Percentiles rank a stretch among this genome's conserved stretches.
These are phyloP conservation scores for Dyspetes luteomarginatus DNA, from an alignment of 2,888 invertebrate genomes.

Conservation along the genomic window DNA sequence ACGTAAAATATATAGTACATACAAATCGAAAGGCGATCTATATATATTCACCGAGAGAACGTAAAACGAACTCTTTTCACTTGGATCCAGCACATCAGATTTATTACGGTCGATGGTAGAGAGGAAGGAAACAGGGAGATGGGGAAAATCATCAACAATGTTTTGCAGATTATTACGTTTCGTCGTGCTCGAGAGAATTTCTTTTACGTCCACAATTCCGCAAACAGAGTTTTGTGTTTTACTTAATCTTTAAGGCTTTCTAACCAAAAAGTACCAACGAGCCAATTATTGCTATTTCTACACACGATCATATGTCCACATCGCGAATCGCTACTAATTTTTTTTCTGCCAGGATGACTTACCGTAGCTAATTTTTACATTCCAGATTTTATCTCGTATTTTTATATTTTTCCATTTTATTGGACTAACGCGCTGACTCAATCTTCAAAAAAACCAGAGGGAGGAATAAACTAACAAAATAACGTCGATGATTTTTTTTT, in stretches of 20 bases:
- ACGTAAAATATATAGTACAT: conserved; percentile 72
- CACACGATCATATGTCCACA: background rate
- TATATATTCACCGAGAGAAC: conserved; percentile 40
- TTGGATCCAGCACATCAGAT: conserved; percentile 7
- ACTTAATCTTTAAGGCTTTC: background rate
- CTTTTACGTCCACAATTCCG: too few relatives aligned
- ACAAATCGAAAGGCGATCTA: conserved; percentile 67
- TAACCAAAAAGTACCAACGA: conserved; percentile 9
- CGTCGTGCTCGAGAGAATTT: background rate
- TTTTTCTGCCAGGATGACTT: too few relatives aligned
- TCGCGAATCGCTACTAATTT: background rate
- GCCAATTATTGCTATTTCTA: conserved; percentile 32
- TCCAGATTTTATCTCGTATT: too few relatives aligned
- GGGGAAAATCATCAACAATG: conserved; percentile 6
- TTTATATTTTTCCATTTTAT: too few relatives aligned
- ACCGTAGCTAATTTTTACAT: too few relatives aligned
- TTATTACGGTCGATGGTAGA: conserved; percentile 2
- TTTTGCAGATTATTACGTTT: too few relatives aligned
- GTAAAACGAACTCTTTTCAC: conserved; percentile 13
- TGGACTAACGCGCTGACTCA: too few relatives aligned
- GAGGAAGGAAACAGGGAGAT: background rate
- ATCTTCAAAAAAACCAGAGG: too few relatives aligned
- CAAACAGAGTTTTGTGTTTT: background rate
- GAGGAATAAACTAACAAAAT: too few relatives aligned
- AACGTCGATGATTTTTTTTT: too few relatives aligned